Evolutionary conservation across 1,140 invertebrate genomes (phyloP), one percentile per base, ranked within the genome.

Genomic region (Microplitis mediator): DNA sequence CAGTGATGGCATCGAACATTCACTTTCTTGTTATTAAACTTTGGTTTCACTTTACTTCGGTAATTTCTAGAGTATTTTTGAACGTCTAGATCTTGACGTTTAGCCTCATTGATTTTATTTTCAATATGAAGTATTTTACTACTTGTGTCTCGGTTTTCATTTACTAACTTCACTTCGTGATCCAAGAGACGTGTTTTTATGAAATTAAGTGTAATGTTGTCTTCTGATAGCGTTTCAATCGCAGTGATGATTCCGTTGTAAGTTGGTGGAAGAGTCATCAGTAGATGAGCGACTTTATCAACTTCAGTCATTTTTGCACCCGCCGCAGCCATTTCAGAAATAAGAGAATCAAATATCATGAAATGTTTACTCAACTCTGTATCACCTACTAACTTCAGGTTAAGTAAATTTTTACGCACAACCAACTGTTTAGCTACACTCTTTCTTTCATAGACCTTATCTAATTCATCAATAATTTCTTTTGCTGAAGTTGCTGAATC

Each of bases 371-470:
- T 36, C 31, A 85, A 66, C 3, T 72, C 13, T 23, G 65, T 78
- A 71, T 85, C 82, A 69, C 72, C 63, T 77, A 81, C 75, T 74
- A 87, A 75, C 78, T 85, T 87, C 16, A 87, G 76, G 0, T 31
- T 45, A 6, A 84, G 74, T 68, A 86, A 74, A 74, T 79, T 79
- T 60, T 87, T 87, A 32, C 82, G 73, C n/a, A 83, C 23, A 5
- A 80, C 75, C 35, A 86, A 70, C 73, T 86, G 81, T 3, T 79
- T 83, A 13, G 82, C 84, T 14, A 83, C 65, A 78, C 81, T 86
- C 79, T 83, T 83, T n/a, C 85, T 68, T 70, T 86, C 81, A 68
- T 84, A 87, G 3, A 87, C 67, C 4, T 68, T 64, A 74, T 87
- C 83, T 56, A 88, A 75, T 45, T 75, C 81, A 63, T 75, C 51